Conservation (phyloP, 2,888 invertebrate species). For the Ophion ellenae region DNA sequence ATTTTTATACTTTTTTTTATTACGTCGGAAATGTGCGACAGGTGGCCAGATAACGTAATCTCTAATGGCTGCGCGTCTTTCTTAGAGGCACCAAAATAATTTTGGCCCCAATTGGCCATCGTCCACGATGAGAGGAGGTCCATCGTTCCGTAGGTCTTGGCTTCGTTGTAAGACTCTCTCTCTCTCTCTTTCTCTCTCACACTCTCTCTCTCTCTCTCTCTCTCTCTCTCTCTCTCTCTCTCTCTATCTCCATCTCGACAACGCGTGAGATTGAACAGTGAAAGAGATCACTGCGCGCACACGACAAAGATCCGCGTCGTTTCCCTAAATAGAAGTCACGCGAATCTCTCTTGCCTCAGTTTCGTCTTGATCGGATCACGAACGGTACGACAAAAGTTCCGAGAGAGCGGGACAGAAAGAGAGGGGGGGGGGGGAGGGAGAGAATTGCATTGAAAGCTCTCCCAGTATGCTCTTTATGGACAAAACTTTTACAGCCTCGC, state of each 20-base stretch:
- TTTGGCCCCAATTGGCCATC: slow-evolving; percentile 48
- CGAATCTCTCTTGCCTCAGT: slow-evolving; percentile 32
- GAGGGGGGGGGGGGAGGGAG: too few species aligned
- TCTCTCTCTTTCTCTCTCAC: slow-evolving; percentile 9
- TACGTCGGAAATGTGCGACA: slow-evolving; percentile 10
- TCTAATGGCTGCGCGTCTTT: not conserved
- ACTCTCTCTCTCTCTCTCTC: too few species aligned
- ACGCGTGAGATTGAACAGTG: slow-evolving; percentile 13
- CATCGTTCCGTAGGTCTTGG: slow-evolving; percentile 4
- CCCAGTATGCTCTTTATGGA: slow-evolving; percentile 16
- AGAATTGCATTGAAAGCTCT: not conserved
- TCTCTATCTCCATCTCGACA: slow-evolving; percentile 17
- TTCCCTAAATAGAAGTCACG: slow-evolving; percentile 62
- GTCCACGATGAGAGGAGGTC: slow-evolving; percentile 26
- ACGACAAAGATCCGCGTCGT: slow-evolving; percentile 37
- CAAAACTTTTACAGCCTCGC: not conserved
- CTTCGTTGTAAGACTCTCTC: slow-evolving; percentile 30
- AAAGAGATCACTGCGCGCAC: not conserved
- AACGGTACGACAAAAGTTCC: slow-evolving; percentile 24
- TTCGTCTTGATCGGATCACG: slow-evolving; percentile 52
- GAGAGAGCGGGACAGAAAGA: slow-evolving; percentile 1
- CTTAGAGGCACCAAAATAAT: slow-evolving; percentile 52
- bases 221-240: slow-evolving; percentile 7
- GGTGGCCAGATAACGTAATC: slow-evolving; percentile 19
- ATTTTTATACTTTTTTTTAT: not conserved